Evolutionary conservation across 2,113 vertebrate species (phyloP), one percentile per base, ranked within the genome.

Genomic region (Peucedramus taeniatus): DNA sequence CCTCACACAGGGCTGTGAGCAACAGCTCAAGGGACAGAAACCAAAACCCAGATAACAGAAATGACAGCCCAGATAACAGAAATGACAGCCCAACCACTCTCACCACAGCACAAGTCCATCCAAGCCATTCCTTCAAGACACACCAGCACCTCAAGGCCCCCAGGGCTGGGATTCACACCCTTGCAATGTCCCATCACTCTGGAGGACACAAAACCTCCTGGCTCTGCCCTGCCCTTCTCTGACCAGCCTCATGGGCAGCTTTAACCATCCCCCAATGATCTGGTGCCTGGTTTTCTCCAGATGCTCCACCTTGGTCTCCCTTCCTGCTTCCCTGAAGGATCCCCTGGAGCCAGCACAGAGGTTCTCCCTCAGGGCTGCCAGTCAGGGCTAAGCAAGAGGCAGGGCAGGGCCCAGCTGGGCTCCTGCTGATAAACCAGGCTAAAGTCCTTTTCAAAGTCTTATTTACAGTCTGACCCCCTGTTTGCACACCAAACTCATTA

Each of bases 231-330:
- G 45, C 45, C 53, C 78, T 60, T 31, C 80, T 44, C 42, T 24
- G 19, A 28, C 54, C 10, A 4, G 15, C 66, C 54, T 8, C 1
- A 24, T 4, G 15, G 30, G 53, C 54, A 66, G 5, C 40, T 76
- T 21, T 7, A 57, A 18, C 10, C 8, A 40, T 1, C 15, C 10
- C 84, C 31, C 47, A 11, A 0, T 7, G n/a, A 31, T 23, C 3
- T 24, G n/a, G 28, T 59, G 71, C 50, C 68, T 61, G 45, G 5
- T 35, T 89, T 51, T 31, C 63, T 79, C 42, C 15, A 35, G 33
- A 31, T 30, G 47, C n/a, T 47, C 13, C 69, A 27, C 53, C 68
- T 21, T 20, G 45, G 26, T 15, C 37, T 80, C 65, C 56, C 42
- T 78, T 33, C 39, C 16, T 5, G 23, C 33, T 50, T 24, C 71